These are phyloP conservation scores for Amiota communis DNA, from an alignment of 2,888 invertebrate genomes.

Conservation along the genomic window DNA sequence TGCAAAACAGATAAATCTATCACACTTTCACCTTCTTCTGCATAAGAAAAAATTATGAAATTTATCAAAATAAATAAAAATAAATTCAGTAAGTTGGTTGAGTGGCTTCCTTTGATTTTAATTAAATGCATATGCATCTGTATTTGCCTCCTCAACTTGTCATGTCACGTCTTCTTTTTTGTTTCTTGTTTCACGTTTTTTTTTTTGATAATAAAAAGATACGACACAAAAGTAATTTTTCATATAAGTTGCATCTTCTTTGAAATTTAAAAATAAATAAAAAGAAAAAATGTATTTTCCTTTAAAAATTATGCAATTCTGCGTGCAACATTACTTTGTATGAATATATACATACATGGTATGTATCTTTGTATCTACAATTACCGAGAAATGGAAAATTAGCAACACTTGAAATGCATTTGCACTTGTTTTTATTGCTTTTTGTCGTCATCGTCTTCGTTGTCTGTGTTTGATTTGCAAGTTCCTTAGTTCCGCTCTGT, in stretches of 20 bases:
- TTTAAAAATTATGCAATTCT: conserved; percentile 14
- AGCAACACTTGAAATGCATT: too few species aligned
- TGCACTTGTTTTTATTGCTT: too few species aligned
- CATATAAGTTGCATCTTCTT: neutral
- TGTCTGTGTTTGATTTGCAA: too few species aligned
- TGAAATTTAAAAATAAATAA: conserved; percentile 6
- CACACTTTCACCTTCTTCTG: conserved; percentile 9
- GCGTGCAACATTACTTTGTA: neutral
- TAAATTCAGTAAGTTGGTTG: neutral
- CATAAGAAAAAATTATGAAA: neutral
- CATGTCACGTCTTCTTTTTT: neutral
- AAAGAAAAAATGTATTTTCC: neutral
- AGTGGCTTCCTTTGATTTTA: neutral
- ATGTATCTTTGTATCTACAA: too few species aligned
- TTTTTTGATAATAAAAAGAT: conserved; percentile 8
- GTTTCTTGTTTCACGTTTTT: neutral
- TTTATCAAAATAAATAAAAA: conserved; percentile 8
- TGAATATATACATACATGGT: too few species aligned
- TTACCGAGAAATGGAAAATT: too few species aligned
- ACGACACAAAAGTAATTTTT: conserved; percentile 2
- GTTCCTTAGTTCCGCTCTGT: too few species aligned
- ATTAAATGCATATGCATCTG: conserved; percentile 3
- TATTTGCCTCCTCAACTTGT: neutral
- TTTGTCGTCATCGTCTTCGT: too few species aligned
- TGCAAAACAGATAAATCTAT: neutral